Evolutionary conservation across 2,797 vertebrate genomes (phyloP).

Genomic region (Argya squamiceps): DNA sequence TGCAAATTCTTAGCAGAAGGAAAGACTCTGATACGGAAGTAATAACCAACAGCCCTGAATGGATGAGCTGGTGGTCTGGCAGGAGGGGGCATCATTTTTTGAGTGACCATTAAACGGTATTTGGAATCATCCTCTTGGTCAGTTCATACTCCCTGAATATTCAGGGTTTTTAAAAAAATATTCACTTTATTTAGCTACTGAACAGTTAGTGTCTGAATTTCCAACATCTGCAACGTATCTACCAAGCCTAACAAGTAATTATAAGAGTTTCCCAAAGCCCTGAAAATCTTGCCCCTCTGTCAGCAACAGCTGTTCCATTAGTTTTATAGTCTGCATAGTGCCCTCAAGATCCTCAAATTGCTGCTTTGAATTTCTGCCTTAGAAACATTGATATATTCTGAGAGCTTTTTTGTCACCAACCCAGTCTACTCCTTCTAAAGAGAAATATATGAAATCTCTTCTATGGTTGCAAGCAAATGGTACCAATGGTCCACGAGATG

Average conservation of each 20-base stretch:
- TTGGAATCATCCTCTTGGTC: not conserved
- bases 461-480: not conserved
- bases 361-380: constrained; percentile 24
- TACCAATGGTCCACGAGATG: not conserved
- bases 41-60: not conserved
- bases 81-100: not conserved
- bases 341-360: constrained; percentile 47
- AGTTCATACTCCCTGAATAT: not conserved
- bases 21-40: not conserved
- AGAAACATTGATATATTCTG: not conserved
- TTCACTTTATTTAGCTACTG: not conserved
- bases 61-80: not conserved
- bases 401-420: not conserved
- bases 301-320: constrained; percentile 39
- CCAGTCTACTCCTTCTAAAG: not conserved
- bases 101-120: not conserved
- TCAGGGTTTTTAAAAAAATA: not conserved
- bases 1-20: not conserved
- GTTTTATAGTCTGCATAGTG: constrained; percentile 41
- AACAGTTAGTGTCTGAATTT: not conserved
- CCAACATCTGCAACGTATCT: not conserved
- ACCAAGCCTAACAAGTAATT: constrained; percentile 33
- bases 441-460: not conserved
- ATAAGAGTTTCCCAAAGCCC: constrained; percentile 42
- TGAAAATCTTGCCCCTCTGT: constrained; percentile 21